Percentiles rank a stretch among this genome's conserved stretches.
These are phyloP conservation scores for Drosophila recens DNA, from an alignment of 2,888 invertebrate genomes.

Conservation along the genomic window DNA sequence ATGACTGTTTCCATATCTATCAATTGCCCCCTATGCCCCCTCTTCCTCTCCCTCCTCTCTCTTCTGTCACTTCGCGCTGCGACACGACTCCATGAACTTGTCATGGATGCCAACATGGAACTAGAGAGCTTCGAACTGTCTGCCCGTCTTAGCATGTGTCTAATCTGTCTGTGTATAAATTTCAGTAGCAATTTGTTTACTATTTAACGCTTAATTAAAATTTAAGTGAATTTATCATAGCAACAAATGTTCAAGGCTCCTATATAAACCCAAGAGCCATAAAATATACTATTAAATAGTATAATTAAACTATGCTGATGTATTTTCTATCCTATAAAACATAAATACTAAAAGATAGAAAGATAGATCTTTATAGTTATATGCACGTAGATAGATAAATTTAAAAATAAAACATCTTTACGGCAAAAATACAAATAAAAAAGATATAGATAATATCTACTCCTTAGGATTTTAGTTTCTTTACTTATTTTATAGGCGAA, in stretches of 20 bases:
- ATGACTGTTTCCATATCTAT: slow-evolving; percentile 31
- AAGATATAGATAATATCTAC: no score
- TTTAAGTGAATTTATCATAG: slow-evolving; percentile 48
- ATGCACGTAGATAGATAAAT: no score
- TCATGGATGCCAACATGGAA: slow-evolving; percentile 36
- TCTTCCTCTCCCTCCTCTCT: slow-evolving; percentile 11
- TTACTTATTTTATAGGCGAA: no score
- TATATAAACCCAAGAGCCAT: slow-evolving; percentile 1
- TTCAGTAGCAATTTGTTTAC: slow-evolving; percentile 48
- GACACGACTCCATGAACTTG: slow-evolving; percentile 40
- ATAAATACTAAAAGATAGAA: no score
- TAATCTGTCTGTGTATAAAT: slow-evolving; percentile 17
- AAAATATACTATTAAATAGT: not conserved
- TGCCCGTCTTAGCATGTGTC: slow-evolving; percentile 1
- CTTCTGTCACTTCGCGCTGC: slow-evolving; percentile 10
- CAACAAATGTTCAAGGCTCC: slow-evolving; percentile 42
- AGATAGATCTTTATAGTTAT: no score
- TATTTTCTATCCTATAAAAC: slow-evolving; percentile 1
- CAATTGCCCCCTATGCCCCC: slow-evolving; percentile 28
- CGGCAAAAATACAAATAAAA: no score
- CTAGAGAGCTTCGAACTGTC: slow-evolving; percentile 15
- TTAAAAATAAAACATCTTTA: no score
- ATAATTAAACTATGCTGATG: slow-evolving; percentile 2
- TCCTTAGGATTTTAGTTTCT: no score
- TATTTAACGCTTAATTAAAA: slow-evolving; percentile 67